A percentile compares a stretch with the other conserved stretches of the same genome.
Evolutionary conservation across 2,797 vertebrate genomes (phyloP).

Genomic region (Lacerta bilineata): DNA sequence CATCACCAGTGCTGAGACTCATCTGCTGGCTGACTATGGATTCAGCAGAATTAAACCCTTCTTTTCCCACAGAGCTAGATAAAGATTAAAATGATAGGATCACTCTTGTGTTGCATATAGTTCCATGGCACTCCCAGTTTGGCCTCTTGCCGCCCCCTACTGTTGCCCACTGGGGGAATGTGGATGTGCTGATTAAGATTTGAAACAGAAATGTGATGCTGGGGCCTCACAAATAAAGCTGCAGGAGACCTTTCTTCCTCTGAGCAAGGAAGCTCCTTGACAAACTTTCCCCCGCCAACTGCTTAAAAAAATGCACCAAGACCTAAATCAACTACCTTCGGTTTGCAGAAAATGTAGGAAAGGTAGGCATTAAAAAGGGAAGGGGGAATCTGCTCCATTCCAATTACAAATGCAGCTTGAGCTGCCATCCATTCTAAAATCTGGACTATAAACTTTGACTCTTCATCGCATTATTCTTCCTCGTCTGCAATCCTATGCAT

Average conservation of each 20-base stretch:
- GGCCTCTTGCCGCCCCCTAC: background rate
- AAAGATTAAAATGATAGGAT: slow-evolving; percentile 58
- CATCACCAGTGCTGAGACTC: slow-evolving; percentile 92
- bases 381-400: no score
- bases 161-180: background rate
- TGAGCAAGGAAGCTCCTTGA: background rate
- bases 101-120: slow-evolving; percentile 17
- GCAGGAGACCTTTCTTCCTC: background rate
- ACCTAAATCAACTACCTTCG: background rate
- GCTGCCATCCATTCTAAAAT: no score
- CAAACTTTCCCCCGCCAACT: background rate
- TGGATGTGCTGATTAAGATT: background rate
- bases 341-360: no score
- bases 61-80: slow-evolving; percentile 86
- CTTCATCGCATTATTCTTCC: no score
- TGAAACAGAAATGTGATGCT: no score
- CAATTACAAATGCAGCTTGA: no score
- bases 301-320: background rate
- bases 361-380: no score
- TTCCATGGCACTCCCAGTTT: background rate
- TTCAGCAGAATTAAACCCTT: slow-evolving; percentile 86
- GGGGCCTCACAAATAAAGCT: background rate
- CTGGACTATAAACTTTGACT: no score
- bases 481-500: no score
- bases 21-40: slow-evolving; percentile 92